These are phyloP conservation scores for Euplexia lucipara DNA, from an alignment of 2,888 invertebrate species.

Conservation along the genomic window DNA sequence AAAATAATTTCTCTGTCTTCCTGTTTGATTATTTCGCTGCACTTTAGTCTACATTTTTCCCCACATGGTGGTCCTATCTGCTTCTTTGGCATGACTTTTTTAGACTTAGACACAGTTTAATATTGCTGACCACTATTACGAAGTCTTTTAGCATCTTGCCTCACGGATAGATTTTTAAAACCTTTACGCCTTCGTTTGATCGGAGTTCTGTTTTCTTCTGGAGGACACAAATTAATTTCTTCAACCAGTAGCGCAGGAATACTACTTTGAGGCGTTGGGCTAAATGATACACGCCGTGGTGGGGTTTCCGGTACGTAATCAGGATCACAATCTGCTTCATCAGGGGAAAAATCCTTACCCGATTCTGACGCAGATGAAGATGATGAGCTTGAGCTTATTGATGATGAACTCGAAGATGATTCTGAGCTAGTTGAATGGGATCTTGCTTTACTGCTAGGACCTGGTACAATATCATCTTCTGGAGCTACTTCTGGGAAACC, in stretches of 20 bases:
- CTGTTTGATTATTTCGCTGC: constrained; percentile 52
- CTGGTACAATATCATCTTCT: constrained; percentile 24
- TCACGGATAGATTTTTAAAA: constrained; percentile 15
- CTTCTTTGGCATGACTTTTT: constrained; percentile 32
- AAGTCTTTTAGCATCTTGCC: constrained; percentile 21
- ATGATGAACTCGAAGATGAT: constrained; percentile 44
- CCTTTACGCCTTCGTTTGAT: constrained; percentile 37
- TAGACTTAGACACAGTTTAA: neutral
- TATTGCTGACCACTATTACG: constrained; percentile 13
- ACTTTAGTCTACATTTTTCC: constrained; percentile 50
- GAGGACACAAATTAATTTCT: constrained; percentile 18
- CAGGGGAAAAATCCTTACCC: constrained; percentile 43
- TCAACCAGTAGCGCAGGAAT: constrained; percentile 13
- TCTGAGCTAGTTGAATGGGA: constrained; percentile 35
- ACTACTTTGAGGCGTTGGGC: constrained; percentile 29
- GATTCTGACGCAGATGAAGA: constrained; percentile 40
- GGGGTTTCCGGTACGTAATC: constrained; percentile 34
- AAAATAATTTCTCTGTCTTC: constrained; percentile 45
- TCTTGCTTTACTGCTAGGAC: constrained; percentile 43
- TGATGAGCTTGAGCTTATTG: constrained; percentile 32
- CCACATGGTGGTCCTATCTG: constrained; percentile 38
- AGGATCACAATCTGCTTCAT: constrained; percentile 39
- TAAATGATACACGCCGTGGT: constrained; percentile 39
- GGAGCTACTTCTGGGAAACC: constrained; percentile 35
- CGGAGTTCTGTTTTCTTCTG: constrained; percentile 24